Conservation (phyloP, 1,140 invertebrate genomes). For the Scaptomyza hsui region DNA sequence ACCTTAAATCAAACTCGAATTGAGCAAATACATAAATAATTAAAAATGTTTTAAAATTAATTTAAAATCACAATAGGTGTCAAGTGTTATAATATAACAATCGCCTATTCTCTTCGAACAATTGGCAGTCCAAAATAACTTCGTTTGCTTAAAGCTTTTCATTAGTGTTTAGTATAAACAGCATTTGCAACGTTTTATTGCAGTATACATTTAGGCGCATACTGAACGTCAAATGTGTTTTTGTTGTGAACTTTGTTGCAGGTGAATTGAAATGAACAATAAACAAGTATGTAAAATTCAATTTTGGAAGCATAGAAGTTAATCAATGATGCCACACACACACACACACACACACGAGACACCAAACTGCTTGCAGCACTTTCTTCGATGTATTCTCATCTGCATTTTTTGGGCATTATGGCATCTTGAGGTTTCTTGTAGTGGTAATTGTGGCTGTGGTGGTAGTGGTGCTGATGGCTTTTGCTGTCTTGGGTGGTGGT, state of each 20-base stretch:
- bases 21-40: conserved; percentile 40
- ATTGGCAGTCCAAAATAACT: background rate
- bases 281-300: conserved; percentile 34
- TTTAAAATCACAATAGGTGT: conserved; percentile 39
- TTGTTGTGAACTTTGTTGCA: conserved; percentile 5
- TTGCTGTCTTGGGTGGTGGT: conserved; percentile 19
- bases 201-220: conserved; percentile 5
- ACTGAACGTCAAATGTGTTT: conserved; percentile 13
- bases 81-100: conserved; percentile 15
- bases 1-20: conserved; percentile 29
- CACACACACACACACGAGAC: too few species aligned
- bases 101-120: background rate
- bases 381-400: conserved; percentile 7
- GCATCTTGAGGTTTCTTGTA: conserved; percentile 47
- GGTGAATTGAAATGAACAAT: conserved; percentile 25
- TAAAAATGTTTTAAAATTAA: conserved; percentile 40
- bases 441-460: conserved; percentile 42
- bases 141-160: background rate
- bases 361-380: conserved; percentile 13
- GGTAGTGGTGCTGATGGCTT: conserved; percentile 32
- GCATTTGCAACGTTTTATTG: background rate
- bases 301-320: conserved; percentile 28
- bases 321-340: conserved; percentile 21
- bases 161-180: conserved; percentile 3
- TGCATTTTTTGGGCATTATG: conserved; percentile 27